Evolutionary conservation across 1,140 invertebrate genomes (phyloP).

Genomic region (Drosophila nannoptera): DNA sequence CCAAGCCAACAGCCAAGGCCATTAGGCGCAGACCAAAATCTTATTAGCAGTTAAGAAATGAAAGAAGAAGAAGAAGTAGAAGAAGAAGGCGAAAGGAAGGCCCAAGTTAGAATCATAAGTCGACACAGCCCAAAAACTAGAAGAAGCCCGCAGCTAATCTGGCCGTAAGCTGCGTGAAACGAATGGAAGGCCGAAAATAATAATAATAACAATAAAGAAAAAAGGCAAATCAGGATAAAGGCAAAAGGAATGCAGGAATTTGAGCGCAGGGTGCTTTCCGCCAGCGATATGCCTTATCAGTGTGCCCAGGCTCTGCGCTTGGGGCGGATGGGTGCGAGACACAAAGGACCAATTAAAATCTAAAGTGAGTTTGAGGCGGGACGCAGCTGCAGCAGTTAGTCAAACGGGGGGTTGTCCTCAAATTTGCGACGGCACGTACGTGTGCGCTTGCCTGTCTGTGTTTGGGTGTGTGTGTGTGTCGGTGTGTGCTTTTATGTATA

Average conservation of each 20-base stretch:
- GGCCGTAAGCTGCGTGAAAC: constrained; percentile 75
- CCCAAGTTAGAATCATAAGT: not conserved
- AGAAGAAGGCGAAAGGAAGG: constrained; percentile 12
- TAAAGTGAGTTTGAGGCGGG: constrained; percentile 55
- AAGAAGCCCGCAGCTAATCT: constrained; percentile 63
- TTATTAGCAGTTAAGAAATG: constrained; percentile 72
- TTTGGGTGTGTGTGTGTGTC: constrained; percentile 14
- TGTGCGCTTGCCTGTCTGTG: not conserved
- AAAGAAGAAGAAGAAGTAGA: constrained; percentile 53
- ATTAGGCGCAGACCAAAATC: constrained; percentile 67
- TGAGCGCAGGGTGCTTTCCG: constrained; percentile 35
- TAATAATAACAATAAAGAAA: constrained; percentile 74
- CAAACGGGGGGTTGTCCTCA: constrained; percentile 10
- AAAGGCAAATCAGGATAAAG: constrained; percentile 11
- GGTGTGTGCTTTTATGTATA: not conserved
- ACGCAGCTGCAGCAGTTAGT: constrained; percentile 27
- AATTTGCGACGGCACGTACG: constrained; percentile 41
- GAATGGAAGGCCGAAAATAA: constrained; percentile 75
- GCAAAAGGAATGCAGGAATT: constrained; percentile 19
- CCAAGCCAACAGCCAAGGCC: constrained; percentile 51
- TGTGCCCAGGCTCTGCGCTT: constrained; percentile 9
- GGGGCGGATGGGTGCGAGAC: constrained; percentile 46
- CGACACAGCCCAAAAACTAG: constrained; percentile 37
- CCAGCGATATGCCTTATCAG: constrained; percentile 46
- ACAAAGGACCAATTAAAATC: constrained; percentile 77